These are phyloP conservation scores for Pocillopora meandrina DNA, from an alignment of 92 coral and sea anemone species.

Conservation along the genomic window DNA sequence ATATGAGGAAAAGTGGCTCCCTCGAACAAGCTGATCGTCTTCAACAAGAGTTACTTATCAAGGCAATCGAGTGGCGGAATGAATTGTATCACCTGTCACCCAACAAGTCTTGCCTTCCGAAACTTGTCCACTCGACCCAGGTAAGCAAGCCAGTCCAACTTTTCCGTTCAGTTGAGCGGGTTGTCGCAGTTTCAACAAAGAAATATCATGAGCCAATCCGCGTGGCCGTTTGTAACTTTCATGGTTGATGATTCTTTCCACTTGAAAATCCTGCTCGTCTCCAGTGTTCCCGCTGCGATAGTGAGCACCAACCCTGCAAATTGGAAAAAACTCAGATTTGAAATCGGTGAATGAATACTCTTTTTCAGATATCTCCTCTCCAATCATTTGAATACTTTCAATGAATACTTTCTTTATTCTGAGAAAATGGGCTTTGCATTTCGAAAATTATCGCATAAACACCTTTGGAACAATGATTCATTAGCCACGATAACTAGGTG, in stretches of 20 bases:
- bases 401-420: no score
- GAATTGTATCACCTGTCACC: conserved; percentile 31
- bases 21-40: not conserved
- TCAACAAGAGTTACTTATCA: not conserved
- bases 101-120: conserved; percentile 34
- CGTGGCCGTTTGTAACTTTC: conserved; percentile 41
- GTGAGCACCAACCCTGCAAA: conserved; percentile 65
- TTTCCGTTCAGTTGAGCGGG: conserved; percentile 33
- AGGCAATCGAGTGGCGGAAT: not conserved
- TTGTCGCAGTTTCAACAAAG: conserved; percentile 22
- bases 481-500: no score
- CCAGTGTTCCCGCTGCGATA: conserved; percentile 38
- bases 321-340: no score
- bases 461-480: no score
- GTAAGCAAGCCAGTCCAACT: conserved; percentile 44
- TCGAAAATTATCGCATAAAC: no score
- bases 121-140: conserved; percentile 16
- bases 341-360: no score
- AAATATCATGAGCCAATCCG: conserved; percentile 49
- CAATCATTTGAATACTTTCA: no score
- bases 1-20: not conserved
- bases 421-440: no score
- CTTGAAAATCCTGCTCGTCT: conserved; percentile 55
- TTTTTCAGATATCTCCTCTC: no score
- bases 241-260: conserved; percentile 48